Conservation (phyloP, 2,797 vertebrate species). For the Mus minutoides region DNA sequence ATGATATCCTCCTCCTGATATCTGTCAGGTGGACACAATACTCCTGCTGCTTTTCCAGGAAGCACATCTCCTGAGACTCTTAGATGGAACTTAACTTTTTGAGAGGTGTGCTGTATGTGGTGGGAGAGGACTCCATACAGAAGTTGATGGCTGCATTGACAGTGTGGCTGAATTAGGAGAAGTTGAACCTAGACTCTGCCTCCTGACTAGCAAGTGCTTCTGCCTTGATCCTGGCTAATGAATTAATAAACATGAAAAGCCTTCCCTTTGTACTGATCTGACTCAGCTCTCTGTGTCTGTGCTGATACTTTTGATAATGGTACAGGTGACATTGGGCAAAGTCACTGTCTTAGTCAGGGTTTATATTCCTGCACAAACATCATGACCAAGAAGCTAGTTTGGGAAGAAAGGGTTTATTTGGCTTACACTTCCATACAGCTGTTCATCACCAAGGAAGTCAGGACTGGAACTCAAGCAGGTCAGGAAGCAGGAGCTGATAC, state of each 20-base stretch:
- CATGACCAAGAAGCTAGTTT: too few species aligned
- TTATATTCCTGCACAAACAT: too few species aligned
- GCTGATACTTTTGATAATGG: background rate
- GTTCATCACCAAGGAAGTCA: too few species aligned
- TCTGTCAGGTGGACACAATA: fast-evolving
- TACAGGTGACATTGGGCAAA: background rate
- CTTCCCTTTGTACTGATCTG: background rate
- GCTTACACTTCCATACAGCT: too few species aligned
- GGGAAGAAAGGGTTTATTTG: too few species aligned
- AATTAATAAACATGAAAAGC: background rate
- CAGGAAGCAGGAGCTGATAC: too few species aligned
- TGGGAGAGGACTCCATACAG: too few species aligned
- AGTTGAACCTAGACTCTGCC: background rate
- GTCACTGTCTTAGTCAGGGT: too few species aligned
- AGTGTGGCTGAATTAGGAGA: background rate
- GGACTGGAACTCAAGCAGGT: too few species aligned
- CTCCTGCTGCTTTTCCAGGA: background rate
- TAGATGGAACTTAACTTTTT: background rate
- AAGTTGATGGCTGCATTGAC: background rate
- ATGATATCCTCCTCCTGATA: background rate
- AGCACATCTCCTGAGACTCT: fast-evolving
- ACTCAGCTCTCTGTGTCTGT: background rate
- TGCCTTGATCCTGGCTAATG: background rate
- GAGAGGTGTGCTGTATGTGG: background rate
- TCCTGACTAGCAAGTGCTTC: background rate